Evolutionary conservation across 2,888 invertebrate genomes (phyloP), one percentile per base, ranked within the genome.

Genomic region (Nebria salina): DNA sequence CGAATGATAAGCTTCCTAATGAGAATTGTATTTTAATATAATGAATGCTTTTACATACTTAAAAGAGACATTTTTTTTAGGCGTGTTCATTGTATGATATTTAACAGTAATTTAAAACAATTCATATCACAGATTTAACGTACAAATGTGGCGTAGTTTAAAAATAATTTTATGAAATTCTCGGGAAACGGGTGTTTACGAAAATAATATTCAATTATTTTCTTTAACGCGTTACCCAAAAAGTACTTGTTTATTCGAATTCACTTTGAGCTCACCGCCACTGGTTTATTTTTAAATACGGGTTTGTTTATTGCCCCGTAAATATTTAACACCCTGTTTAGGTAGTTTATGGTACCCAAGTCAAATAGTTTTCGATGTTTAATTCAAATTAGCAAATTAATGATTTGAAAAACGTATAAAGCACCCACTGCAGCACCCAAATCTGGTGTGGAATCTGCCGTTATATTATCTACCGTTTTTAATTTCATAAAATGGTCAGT

Each of bases 1-100:
- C 72, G 78, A 78, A 77, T 25, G 41, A 41, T 68, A 65, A 26
- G 6, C 11, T 41, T n/a, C 4, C 42, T 76, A 76, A 76, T 76
- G 76, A 76, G 68, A 15, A 76, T 15, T 70, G 9, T 26, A 70
- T 34, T 70, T 70, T 34, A 34, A 34, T 34, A 34, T 34, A 34
- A 34, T 34, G 34, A 34, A 34, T 34, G 34, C 34, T 34, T 34
- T 34, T 34, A 34, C 2, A 34, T 34, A 5, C 34, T 34, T 34
- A 34, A 34, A 34, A 34, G 5, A 34, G 34, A 34, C 2, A 34
- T 5, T 34, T 34, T 4, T 34, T 34, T 34, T 5, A 34, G 4
- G 34, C 34, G 34, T 34, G 5, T 34, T 34, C 34, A 4, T 34
- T 34, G 34, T 34, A 34, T 1, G 5, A 2, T 4, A 34, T 34